Conservation (phyloP, 1,140 invertebrate species). For the Mercenaria mercenaria region DNA sequence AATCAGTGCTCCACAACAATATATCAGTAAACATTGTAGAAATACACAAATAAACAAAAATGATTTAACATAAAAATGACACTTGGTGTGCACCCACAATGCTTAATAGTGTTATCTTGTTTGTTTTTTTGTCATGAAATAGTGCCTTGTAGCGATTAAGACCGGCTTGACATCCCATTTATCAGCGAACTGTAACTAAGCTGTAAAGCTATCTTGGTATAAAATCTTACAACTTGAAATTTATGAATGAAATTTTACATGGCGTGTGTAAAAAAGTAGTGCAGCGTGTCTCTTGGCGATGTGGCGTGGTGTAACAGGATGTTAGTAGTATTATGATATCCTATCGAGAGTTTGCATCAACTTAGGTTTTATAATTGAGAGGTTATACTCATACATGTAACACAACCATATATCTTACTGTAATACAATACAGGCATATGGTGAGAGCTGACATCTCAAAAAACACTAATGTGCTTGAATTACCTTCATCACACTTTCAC, state of each 20-base stretch:
- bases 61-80: slow-evolving; percentile 4
- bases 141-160: background rate
- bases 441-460: too few species aligned
- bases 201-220: background rate
- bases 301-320: slow-evolving; percentile 14
- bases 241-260: slow-evolving; percentile 13
- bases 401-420: background rate
- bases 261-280: slow-evolving; percentile 4
- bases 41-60: slow-evolving; percentile 1
- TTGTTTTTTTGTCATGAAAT: background rate
- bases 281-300: background rate
- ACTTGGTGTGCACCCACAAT: background rate
- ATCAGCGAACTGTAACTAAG: background rate
- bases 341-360: background rate
- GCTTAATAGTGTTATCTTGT: background rate
- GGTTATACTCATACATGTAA: background rate
- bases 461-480: too few species aligned
- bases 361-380: background rate
- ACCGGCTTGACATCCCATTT: background rate
- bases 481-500: too few species aligned
- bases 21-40: background rate
- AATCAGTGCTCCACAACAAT: background rate
- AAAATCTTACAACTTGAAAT: background rate
- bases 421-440: too few species aligned
- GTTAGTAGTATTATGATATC: background rate